Evolutionary conservation across 2,113 vertebrate genomes (phyloP).

Genomic region (Cranoglanis bouderius): DNA sequence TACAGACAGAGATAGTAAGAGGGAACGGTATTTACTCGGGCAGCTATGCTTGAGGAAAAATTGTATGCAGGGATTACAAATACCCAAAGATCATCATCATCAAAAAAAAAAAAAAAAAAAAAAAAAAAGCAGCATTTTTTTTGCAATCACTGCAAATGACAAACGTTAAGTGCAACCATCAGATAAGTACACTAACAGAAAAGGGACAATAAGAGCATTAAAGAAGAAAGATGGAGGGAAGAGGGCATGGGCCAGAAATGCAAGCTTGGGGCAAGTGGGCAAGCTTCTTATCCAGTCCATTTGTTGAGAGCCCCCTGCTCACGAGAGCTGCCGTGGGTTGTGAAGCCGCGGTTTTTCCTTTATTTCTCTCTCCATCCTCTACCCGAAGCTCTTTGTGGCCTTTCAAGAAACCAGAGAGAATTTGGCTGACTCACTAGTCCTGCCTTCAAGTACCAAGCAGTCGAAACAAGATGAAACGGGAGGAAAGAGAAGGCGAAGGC

Average conservation of each 20-base stretch:
- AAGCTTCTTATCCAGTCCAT: constrained; percentile 55
- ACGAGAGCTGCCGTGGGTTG: constrained; percentile 54
- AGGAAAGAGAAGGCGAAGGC: neutral
- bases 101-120: no score
- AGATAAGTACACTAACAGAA: neutral
- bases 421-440: constrained; percentile 24
- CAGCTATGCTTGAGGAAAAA: neutral
- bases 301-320: constrained; percentile 65
- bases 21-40: neutral
- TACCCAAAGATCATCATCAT: neutral
- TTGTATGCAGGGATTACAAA: neutral
- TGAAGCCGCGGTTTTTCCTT: constrained; percentile 48
- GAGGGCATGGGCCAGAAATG: constrained; percentile 34
- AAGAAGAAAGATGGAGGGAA: constrained; percentile 27
- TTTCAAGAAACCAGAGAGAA: constrained; percentile 41
- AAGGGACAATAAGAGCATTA: constrained; percentile 12
- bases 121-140: neutral
- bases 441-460: constrained; percentile 40
- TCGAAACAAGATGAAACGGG: constrained; percentile 26
- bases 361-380: constrained; percentile 31
- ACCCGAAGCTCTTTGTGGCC: constrained; percentile 47
- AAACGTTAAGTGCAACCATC: neutral
- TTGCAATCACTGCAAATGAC: neutral
- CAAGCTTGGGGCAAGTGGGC: neutral
- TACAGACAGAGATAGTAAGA: constrained; percentile 21